phyloP scores from a whole-genome alignment of 92 coral and sea anemone species.

The Phenganax marumi region DNA sequence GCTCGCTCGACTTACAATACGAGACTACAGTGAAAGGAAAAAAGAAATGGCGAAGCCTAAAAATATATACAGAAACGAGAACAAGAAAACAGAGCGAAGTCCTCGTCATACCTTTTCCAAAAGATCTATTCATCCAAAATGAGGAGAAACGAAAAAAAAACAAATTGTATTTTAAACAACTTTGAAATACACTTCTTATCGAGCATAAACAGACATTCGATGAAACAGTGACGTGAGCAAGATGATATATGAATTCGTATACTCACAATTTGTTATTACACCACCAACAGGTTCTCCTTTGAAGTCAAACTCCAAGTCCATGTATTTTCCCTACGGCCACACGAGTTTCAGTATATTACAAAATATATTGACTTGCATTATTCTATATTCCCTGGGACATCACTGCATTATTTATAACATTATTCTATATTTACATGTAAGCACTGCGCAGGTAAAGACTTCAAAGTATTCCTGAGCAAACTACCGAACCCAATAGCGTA shows the following conservation, averaged over 20 bases:
- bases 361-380: neutral
- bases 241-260: neutral
- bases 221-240: neutral
- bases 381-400: no score
- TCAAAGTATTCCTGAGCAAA: neutral
- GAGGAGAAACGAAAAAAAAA: neutral
- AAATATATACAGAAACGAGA: neutral
- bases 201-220: neutral
- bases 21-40: slow-evolving; percentile 63
- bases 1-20: slow-evolving; percentile 81
- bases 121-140: slow-evolving; percentile 23
- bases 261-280: slow-evolving; percentile 93
- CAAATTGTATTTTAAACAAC: neutral
- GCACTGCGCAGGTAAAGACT: no score
- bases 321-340: slow-evolving; percentile 80
- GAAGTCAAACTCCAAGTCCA: slow-evolving; percentile 98
- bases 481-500: neutral
- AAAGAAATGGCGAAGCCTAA: neutral
- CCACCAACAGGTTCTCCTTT: slow-evolving; percentile 99
- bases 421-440: no score
- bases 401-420: no score
- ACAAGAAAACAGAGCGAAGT: neutral
- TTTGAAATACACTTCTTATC: neutral
- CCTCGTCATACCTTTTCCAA: slow-evolving; percentile 31
- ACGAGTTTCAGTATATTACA: neutral